These are phyloP conservation scores for Hipposideros larvatus DNA, from an alignment of 2,797 vertebrate genomes.

Conservation along the genomic window DNA sequence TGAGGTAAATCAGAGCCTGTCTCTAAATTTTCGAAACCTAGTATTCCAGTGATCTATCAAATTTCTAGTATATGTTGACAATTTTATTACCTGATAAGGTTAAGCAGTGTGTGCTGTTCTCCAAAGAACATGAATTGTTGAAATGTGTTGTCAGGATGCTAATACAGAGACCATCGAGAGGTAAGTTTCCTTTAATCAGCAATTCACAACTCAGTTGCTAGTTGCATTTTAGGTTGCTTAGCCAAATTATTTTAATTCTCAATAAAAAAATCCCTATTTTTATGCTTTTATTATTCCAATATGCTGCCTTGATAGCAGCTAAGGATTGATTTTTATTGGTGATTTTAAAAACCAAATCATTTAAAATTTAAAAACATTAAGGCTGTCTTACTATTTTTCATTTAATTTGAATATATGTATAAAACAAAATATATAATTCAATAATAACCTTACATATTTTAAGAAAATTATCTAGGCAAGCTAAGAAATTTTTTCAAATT, in stretches of 20 bases:
- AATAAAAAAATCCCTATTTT: background rate
- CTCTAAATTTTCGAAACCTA: constrained; percentile 22
- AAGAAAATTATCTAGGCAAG: background rate
- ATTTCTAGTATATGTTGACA: background rate
- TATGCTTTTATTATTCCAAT: background rate
- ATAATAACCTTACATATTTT: background rate
- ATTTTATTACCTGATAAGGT: background rate
- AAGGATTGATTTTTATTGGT: constrained; percentile 19
- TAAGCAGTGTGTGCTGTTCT: background rate
- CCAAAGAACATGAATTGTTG: background rate
- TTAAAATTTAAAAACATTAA: background rate
- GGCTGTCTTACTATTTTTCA: background rate
- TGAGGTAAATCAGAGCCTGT: constrained; percentile 88
- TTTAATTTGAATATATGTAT: background rate
- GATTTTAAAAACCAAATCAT: constrained; percentile 1
- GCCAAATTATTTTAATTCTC: background rate
- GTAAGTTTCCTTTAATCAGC: background rate
- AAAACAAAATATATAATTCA: background rate
- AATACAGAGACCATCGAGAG: background rate
- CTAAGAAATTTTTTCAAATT: constrained; percentile 33
- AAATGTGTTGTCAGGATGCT: background rate
- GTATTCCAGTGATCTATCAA: background rate
- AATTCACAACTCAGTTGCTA: background rate
- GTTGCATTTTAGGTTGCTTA: background rate
- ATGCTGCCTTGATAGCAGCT: background rate